Evolutionary conservation across 1,140 invertebrate genomes (phyloP).

Genomic region (Penaeus chinensis): DNA sequence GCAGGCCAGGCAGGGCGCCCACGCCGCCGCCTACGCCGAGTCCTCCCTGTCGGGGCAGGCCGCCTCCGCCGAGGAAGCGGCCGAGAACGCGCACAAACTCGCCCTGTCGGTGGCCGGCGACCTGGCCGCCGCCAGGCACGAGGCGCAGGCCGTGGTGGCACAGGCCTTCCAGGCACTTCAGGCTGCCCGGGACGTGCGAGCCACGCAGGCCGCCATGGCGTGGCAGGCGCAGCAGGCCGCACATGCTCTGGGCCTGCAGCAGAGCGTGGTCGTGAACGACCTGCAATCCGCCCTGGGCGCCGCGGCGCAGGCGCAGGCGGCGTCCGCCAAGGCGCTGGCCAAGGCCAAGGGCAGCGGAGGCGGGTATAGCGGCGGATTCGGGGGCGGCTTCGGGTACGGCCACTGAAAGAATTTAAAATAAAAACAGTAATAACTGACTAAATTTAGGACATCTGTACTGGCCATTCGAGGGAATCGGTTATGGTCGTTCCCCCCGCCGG

Average conservation of each 20-base stretch:
- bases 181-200: not conserved
- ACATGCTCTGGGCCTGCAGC: not conserved
- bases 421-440: no score
- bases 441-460: no score
- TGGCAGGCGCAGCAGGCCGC: slow-evolving; percentile 7
- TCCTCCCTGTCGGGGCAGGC: not conserved
- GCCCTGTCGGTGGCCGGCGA: not conserved
- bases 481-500: no score
- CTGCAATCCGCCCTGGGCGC: not conserved
- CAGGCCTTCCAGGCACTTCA: not conserved
- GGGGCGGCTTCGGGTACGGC: not conserved
- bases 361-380: not conserved
- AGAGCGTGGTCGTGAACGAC: not conserved
- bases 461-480: no score
- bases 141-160: not conserved
- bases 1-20: slow-evolving; percentile 5
- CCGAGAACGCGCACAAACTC: not conserved
- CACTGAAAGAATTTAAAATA: not conserved
- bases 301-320: not conserved
- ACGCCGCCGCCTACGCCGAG: not conserved
- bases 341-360: slow-evolving; percentile 3
- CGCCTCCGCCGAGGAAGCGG: not conserved
- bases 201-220: not conserved
- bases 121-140: not conserved
- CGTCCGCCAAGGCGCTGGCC: slow-evolving; percentile 10